A percentile compares a stretch with the other conserved stretches of the same genome.
These are phyloP conservation scores for Cherax quadricarinatus DNA, from an alignment of 1,140 invertebrate species.

Conservation along the genomic window DNA sequence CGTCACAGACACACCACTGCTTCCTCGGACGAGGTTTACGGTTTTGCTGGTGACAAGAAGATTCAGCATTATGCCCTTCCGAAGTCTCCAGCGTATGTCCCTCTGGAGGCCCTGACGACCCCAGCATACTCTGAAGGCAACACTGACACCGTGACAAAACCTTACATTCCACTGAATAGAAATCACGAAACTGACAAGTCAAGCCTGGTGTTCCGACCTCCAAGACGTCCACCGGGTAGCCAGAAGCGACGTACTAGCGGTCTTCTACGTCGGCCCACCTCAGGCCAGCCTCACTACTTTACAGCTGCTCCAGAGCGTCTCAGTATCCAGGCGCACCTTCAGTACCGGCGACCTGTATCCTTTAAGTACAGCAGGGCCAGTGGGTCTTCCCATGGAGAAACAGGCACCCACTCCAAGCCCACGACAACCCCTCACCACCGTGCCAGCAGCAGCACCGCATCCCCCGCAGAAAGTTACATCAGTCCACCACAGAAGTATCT, in stretches of 20 bases:
- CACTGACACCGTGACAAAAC: not conserved
- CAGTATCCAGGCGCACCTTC: slow-evolving; percentile 56
- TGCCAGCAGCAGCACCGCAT: not conserved
- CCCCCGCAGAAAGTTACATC: not conserved
- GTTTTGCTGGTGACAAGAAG: slow-evolving; percentile 45
- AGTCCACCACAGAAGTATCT: not conserved
- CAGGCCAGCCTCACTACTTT: slow-evolving; percentile 42
- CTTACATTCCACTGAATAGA: slow-evolving; percentile 50
- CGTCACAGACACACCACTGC: not conserved
- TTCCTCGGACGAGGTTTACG: slow-evolving; percentile 9
- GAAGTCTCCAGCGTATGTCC: slow-evolving; percentile 12
- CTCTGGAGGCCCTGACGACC: slow-evolving; percentile 36
- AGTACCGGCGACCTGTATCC: slow-evolving; percentile 67
- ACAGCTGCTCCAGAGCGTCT: slow-evolving; percentile 37
- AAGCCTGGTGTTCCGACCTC: slow-evolving; percentile 51
- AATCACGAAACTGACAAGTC: slow-evolving; percentile 12
- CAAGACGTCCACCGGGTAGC: slow-evolving; percentile 40
- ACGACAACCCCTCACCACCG: not conserved
- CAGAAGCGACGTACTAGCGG: slow-evolving; percentile 40
- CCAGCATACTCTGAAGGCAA: not conserved
- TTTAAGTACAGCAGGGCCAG: slow-evolving; percentile 64
- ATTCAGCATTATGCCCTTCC: slow-evolving; percentile 30
- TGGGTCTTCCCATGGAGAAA: not conserved
- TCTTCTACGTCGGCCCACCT: slow-evolving; percentile 30
- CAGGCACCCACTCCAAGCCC: not conserved